Evolutionary conservation across 2,888 invertebrate genomes (phyloP), one percentile per base, ranked within the genome.

Genomic region (Cataglyphis rosenhaueri): DNA sequence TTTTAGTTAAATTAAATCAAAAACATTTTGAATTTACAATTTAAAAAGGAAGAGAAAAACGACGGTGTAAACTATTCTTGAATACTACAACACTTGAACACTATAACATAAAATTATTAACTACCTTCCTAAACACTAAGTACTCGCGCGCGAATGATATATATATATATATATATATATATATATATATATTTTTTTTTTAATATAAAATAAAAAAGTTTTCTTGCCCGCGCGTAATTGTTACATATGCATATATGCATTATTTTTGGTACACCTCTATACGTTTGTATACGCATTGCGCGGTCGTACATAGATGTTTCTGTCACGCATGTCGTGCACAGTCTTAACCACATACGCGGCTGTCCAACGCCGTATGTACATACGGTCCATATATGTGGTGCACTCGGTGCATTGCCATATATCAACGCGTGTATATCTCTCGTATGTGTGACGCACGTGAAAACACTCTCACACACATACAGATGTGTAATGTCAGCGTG

Each of bases 281-380:
- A 48, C 10, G 10, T 41, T 57, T 35, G 8, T 48, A n/a, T 38
- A 38, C 25, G 38, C 48, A 41, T 15, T 10, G 41, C 15, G 44
- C 29, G 41, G 29, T 15, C 9, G 29, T 74, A 75, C 25, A 65
- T 38, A 75, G 35, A 18, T 38, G 38, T 32, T 78, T n/a, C 70
- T 70, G 70, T 78, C 70, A 78, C 66, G 41, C 55, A 57, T 32
- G 32, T 66, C 66, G 75, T 25, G 32, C 65, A 35, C 25, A 65
- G 70, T 48, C 41, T 41, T 32, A 38, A 78, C 57, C 78, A 21
- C 57, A 68, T 55, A 55, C 64, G 21, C 32, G 21, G 55, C 21
- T 52, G n/a, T 12, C 70, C 70, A 55, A 55, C 35, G 21, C 5
- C 21, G 21, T 52, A 5, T 55, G 35, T 71, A 55, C 35, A 15